Evolutionary conservation across 2,113 vertebrate genomes (phyloP).

Genomic region (Furnarius figulus): DNA sequence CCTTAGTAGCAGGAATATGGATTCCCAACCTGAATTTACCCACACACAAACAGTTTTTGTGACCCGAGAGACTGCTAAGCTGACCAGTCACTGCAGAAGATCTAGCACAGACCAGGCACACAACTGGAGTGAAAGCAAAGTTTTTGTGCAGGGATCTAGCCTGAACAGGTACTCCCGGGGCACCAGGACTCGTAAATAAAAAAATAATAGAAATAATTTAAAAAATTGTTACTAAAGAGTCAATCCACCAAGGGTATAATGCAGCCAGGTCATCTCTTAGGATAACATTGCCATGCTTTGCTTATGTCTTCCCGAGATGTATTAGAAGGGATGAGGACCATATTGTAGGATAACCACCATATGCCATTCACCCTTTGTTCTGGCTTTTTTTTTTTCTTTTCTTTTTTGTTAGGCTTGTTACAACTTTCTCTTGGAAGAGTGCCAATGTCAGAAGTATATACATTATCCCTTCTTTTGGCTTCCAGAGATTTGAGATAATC

Average conservation of each 20-base stretch:
- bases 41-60: neutral
- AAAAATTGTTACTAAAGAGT: neutral
- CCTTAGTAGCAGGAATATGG: neutral
- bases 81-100: neutral
- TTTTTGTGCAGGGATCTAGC: neutral
- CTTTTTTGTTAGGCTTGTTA: conserved; percentile 10
- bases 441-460: conserved; percentile 29
- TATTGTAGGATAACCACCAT: conserved; percentile 59
- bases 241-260: neutral
- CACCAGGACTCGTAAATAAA: neutral
- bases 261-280: neutral
- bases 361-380: conserved; percentile 58
- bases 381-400: neutral
- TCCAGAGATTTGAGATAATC: conserved; percentile 12
- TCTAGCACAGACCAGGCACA: neutral
- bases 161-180: neutral
- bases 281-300: neutral
- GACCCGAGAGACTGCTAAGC: neutral
- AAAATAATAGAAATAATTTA: neutral
- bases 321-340: conserved; percentile 54
- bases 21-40: neutral
- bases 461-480: conserved; percentile 28
- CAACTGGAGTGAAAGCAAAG: neutral
- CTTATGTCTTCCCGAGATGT: conserved; percentile 2
- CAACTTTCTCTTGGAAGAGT: conserved; percentile 43